Percentiles rank a stretch among this genome's conserved stretches.
Conservation (phyloP, 2,113 vertebrate genomes). For the Misgurnus anguillicaudatus region DNA sequence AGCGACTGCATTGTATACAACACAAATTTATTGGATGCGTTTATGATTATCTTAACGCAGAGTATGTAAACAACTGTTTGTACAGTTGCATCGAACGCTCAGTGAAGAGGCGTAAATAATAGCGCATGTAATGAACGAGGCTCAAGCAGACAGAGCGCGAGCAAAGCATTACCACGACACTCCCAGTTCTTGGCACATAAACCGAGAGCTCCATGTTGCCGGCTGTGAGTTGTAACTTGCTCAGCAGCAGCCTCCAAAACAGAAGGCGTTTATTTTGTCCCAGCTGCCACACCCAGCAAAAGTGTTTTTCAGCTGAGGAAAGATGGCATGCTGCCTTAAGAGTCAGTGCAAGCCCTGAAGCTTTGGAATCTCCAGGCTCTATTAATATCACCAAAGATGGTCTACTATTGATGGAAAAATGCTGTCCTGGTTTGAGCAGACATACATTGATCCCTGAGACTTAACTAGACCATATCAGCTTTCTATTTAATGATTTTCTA, state of each 20-base stretch:
- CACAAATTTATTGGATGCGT: slow-evolving; percentile 49
- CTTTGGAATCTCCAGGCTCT: slow-evolving; percentile 39
- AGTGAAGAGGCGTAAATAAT: neutral
- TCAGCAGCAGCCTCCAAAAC: slow-evolving; percentile 64
- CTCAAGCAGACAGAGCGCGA: slow-evolving; percentile 34
- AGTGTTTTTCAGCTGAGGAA: slow-evolving; percentile 70
- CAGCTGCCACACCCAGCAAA: slow-evolving; percentile 77
- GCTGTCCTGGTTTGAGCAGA: slow-evolving; percentile 12
- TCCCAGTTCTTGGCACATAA: slow-evolving; percentile 68
- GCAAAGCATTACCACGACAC: slow-evolving; percentile 60
- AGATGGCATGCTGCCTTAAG: slow-evolving; percentile 58
- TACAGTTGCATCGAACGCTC: neutral
- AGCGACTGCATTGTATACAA: slow-evolving; percentile 45
- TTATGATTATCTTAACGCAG: slow-evolving; percentile 35
- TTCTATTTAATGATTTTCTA: neutral
- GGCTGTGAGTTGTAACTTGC: slow-evolving; percentile 78
- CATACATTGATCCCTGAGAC: neutral
- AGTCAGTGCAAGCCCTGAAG: slow-evolving; percentile 42
- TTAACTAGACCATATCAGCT: neutral
- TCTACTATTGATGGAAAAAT: slow-evolving; percentile 39
- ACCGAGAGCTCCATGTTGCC: slow-evolving; percentile 64
- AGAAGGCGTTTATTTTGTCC: slow-evolving; percentile 75
- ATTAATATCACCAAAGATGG: slow-evolving; percentile 54
- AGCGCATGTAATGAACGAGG: neutral
- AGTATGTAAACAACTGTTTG: slow-evolving; percentile 35